Percentiles rank a stretch among this genome's conserved stretches.
Evolutionary conservation across 2,113 vertebrate species (phyloP).

Genomic region (Eubucco bourcierii): DNA sequence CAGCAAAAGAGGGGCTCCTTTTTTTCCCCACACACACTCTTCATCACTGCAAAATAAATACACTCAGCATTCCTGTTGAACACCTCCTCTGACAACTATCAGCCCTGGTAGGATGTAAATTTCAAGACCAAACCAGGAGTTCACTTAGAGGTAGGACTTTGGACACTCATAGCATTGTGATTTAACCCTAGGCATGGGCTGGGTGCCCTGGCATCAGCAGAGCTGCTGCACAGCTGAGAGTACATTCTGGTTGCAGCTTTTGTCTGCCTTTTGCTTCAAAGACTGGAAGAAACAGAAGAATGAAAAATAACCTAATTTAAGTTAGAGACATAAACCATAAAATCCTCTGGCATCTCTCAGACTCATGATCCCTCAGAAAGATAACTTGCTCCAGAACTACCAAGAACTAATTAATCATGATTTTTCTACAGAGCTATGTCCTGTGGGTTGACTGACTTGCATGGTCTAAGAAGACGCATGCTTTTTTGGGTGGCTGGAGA

Average conservation of each 20-base stretch:
- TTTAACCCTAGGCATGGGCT: background rate
- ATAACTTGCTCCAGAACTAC: background rate
- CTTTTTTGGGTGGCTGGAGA: slow-evolving; percentile 13
- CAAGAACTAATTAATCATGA: slow-evolving; percentile 15
- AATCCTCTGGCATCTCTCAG: background rate
- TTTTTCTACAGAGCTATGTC: slow-evolving; percentile 33
- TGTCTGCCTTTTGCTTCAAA: background rate
- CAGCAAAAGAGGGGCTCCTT: background rate
- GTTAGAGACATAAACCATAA: background rate
- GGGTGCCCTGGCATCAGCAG: background rate
- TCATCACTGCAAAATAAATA: background rate
- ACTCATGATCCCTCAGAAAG: background rate
- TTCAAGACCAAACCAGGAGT: background rate
- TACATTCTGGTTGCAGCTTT: background rate
- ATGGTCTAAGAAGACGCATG: slow-evolving; percentile 20
- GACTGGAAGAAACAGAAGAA: background rate
- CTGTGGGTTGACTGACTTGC: slow-evolving; percentile 17
- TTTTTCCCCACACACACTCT: background rate
- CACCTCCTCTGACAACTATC: background rate
- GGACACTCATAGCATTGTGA: fast-evolving
- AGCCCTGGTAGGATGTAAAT: background rate
- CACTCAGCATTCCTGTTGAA: background rate
- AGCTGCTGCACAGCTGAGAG: background rate
- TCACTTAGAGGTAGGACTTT: background rate
- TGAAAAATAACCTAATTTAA: background rate